phyloP scores from a whole-genome alignment of 1,140 invertebrate genomes.

The Dinoponera quadriceps region DNA sequence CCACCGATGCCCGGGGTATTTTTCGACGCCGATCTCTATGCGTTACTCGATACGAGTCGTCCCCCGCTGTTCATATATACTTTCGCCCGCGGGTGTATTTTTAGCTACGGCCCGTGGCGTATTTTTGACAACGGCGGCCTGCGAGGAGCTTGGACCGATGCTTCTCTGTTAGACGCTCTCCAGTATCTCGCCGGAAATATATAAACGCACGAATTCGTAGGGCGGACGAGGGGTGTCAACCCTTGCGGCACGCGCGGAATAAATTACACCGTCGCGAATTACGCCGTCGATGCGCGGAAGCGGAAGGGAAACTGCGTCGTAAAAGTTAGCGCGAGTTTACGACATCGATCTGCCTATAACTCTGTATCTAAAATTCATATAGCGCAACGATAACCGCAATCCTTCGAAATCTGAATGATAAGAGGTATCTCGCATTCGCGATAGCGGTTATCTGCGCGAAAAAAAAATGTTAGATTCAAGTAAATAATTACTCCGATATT shows the following conservation, averaged over 20 bases:
- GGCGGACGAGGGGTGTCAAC: background rate
- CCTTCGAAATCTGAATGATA: no score
- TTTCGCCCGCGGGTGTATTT: slow-evolving; percentile 47
- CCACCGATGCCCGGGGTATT: slow-evolving; percentile 21
- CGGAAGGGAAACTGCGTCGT: background rate
- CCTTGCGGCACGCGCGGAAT: no score
- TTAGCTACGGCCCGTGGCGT: slow-evolving; percentile 30
- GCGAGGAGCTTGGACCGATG: slow-evolving; percentile 36
- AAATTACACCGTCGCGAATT: background rate
- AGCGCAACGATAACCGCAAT: no score
- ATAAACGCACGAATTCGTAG: background rate
- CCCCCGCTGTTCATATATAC: background rate
- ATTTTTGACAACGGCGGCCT: slow-evolving; percentile 43
- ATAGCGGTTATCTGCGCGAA: no score
- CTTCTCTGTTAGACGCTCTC: slow-evolving; percentile 33
- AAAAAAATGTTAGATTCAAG: no score
- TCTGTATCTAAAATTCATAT: no score
- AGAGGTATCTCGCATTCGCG: no score
- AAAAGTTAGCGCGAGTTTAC: no score
- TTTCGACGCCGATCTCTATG: slow-evolving; percentile 38
- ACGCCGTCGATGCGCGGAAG: background rate
- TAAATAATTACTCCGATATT: no score
- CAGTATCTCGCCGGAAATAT: slow-evolving; percentile 5
- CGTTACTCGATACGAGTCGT: slow-evolving; percentile 43
- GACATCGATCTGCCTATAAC: no score